These are phyloP conservation scores for Gnatocerus cornutus DNA, from an alignment of 2,888 invertebrate genomes.

Conservation along the genomic window DNA sequence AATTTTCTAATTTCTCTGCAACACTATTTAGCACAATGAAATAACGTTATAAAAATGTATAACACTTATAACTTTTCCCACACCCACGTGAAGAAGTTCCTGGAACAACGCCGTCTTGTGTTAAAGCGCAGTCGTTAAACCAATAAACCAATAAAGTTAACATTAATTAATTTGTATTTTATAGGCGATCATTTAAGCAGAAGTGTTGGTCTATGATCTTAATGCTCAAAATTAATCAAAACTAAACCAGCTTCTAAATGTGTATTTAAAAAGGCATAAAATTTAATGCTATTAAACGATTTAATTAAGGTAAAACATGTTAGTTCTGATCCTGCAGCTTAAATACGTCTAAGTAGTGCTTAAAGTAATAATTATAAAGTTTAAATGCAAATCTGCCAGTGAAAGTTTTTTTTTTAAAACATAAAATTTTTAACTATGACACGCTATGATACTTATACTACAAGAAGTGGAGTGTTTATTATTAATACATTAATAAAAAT, in stretches of 20 bases:
- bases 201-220: slow-evolving; percentile 3
- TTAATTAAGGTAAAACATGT: slow-evolving; percentile 1
- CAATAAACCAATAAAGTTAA: slow-evolving; percentile 3
- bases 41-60: no score
- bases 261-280: slow-evolving; percentile 4
- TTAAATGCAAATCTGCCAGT: no score
- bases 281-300: slow-evolving; percentile 4
- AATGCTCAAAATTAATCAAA: slow-evolving; percentile 8
- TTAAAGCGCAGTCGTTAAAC: background rate
- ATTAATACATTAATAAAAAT: no score
- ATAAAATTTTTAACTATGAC: no score
- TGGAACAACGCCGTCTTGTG: background rate
- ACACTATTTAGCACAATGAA: background rate
- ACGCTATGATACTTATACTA: no score
- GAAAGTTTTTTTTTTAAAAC: no score
- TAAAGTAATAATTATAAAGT: no score
- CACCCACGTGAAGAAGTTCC: no score
- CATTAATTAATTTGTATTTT: slow-evolving; percentile 5
- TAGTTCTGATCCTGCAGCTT: background rate
- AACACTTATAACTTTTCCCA: no score
- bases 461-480: no score
- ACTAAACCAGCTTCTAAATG: slow-evolving; percentile 6
- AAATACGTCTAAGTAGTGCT: background rate
- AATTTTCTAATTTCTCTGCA: background rate
- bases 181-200: slow-evolving; percentile 8